phyloP scores from a whole-genome alignment of 2,113 vertebrate species.

The Hippolais icterina region DNA sequence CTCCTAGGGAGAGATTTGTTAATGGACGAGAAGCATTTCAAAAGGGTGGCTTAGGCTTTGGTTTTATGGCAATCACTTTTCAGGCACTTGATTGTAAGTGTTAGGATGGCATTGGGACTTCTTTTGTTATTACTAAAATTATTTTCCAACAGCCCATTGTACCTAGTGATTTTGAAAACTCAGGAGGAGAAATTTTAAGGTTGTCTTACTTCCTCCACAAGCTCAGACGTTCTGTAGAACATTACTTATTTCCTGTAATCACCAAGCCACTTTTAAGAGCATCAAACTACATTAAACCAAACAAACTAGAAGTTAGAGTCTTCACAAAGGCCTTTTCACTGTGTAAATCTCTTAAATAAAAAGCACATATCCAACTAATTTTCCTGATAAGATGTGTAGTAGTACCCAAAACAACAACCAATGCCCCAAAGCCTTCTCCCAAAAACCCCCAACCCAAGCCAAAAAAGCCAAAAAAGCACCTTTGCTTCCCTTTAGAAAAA shows the following conservation, averaged over 20 bases:
- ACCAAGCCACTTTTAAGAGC: not conserved
- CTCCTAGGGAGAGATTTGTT: not conserved
- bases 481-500: not conserved
- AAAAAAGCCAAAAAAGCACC: not conserved
- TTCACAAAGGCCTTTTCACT: not conserved
- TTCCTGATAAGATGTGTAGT: not conserved
- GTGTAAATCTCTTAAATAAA: not conserved
- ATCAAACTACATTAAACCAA: not conserved
- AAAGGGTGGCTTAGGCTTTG: not conserved
- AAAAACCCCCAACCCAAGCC: not conserved
- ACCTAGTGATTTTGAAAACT: not conserved
- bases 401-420: rapidly evolving
- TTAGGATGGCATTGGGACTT: not conserved
- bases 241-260: not conserved
- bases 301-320: not conserved
- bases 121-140: not conserved
- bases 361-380: not conserved
- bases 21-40: not conserved
- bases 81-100: not conserved
- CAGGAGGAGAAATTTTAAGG: not conserved
- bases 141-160: not conserved
- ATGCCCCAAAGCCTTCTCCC: not conserved
- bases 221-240: not conserved
- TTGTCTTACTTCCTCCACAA: not conserved
- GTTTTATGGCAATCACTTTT: not conserved